These are phyloP conservation scores for Hypsopygia costalis DNA, from an alignment of 2,888 invertebrate genomes.

Conservation along the genomic window DNA sequence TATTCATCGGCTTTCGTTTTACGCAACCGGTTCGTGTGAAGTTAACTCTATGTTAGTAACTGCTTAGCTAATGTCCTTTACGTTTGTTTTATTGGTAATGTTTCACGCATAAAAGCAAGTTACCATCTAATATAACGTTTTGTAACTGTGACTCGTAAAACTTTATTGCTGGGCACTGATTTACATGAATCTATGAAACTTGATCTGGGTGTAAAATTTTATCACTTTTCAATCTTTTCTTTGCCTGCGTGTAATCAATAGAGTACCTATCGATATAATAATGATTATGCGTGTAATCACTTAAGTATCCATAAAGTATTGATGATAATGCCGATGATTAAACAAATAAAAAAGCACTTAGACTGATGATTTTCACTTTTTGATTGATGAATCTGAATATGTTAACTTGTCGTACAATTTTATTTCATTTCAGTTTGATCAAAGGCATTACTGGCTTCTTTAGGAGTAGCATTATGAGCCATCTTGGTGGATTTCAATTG, in stretches of 20 bases:
- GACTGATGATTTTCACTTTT: too few relatives aligned
- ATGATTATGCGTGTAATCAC: conserved; percentile 1
- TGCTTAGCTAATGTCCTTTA: conserved; percentile 26
- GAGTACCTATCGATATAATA: background rate
- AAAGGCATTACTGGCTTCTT: too few relatives aligned
- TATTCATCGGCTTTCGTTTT: conserved; percentile 30
- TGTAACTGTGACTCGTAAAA: conserved; percentile 23
- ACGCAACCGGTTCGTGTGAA: conserved; percentile 47
- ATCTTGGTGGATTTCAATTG: conserved; percentile 16
- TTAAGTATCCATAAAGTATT: background rate
- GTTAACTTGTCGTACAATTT: too few relatives aligned
- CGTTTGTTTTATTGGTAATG: conserved; percentile 36
- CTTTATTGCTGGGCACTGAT: conserved; percentile 13
- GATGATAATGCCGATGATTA: background rate
- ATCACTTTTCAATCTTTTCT: conserved; percentile 3
- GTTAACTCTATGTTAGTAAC: conserved; percentile 19
- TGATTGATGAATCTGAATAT: too few relatives aligned
- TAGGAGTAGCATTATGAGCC: conserved; percentile 4
- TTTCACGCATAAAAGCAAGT: conserved; percentile 30
- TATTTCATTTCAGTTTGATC: too few relatives aligned
- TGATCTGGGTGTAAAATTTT: conserved; percentile 10
- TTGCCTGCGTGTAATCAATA: background rate
- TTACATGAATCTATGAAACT: conserved; percentile 17
- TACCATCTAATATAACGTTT: conserved; percentile 34
- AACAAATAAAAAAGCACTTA: background rate